Conservation (phyloP, 2,888 invertebrate species). For the Drosophila nr. perissopoda region DNA sequence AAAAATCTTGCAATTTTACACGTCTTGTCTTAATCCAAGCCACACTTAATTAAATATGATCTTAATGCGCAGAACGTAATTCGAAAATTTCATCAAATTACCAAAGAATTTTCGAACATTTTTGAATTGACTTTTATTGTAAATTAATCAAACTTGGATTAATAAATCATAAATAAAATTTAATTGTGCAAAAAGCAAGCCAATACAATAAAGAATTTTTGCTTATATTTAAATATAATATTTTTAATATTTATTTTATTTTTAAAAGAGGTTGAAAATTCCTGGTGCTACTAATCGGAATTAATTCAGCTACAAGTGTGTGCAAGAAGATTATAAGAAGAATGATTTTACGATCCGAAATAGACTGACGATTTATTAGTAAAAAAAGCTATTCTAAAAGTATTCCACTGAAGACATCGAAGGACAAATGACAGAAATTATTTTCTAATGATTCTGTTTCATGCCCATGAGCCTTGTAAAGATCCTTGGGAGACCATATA, state of each 20-base stretch:
- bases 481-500: neutral
- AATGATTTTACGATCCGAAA: neutral
- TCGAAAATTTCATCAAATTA: neutral
- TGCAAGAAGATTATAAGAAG: neutral
- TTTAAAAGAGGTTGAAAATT: neutral
- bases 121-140: neutral
- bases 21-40: slow-evolving; percentile 30
- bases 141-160: neutral
- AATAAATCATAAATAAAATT: neutral
- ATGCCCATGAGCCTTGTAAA: neutral
- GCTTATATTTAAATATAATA: neutral
- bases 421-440: neutral
- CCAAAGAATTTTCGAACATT: neutral
- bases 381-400: no score
- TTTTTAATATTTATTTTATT: neutral
- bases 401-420: neutral
- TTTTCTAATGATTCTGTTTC: neutral
- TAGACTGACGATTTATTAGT: neutral
- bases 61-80: neutral
- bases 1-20: slow-evolving; percentile 53
- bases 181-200: neutral
- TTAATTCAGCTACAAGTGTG: no score
- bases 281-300: neutral
- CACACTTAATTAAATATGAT: slow-evolving; percentile 19
- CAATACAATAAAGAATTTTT: neutral